Evolutionary conservation across 2,113 vertebrate genomes (phyloP), one percentile per base, ranked within the genome.

Genomic region (Pyrgilauda ruficollis): DNA sequence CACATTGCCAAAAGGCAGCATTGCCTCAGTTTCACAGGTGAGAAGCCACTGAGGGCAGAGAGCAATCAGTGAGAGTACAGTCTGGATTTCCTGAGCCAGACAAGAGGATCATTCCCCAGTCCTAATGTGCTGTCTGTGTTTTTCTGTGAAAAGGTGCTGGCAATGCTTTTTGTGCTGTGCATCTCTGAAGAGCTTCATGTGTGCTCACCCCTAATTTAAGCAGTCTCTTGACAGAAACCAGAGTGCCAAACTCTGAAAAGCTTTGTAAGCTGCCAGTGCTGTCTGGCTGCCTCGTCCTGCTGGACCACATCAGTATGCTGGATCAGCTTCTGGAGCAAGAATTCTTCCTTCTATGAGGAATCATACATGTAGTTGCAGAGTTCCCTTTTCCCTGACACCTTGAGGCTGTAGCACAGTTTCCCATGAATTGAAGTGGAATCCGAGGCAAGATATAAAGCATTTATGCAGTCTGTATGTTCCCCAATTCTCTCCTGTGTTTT

Each of bases 351-450:
- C 94, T 85, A 56, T 80, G 50, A 69, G 41, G 56, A 74, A 72
- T 62, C 18, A 31, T n/a, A 35, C 41, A 39, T 58, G 41, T 55
- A 76, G 46, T 44, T 87, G 59, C 24, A 58, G 52, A 62, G 37
- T 80, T 77, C 39, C 5, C 13, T 83, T 70, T 94, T 59, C 21
- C 7, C 58, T 75, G 47, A 33, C 31, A 78, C 18, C 14, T 27
- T 70, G 52, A 30, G 50, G n/a, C 41, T 39, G 14, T 39, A 58
- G 46, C 18, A 58, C 11, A 5, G 26, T 64, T 93, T 94, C 23
- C 73, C 30, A 83, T 50, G 62, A 83, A 63, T 39, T 95, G 85
- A 96, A 93, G 66, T 56, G 93, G 35, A 78, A 85, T 15, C 10
- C 41, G 50, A 87, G 50, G 56, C 67, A 84, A 81, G 81, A 35